Evolutionary conservation across 2,113 vertebrate genomes (phyloP).

Genomic region (Probosciger aterrimus): DNA sequence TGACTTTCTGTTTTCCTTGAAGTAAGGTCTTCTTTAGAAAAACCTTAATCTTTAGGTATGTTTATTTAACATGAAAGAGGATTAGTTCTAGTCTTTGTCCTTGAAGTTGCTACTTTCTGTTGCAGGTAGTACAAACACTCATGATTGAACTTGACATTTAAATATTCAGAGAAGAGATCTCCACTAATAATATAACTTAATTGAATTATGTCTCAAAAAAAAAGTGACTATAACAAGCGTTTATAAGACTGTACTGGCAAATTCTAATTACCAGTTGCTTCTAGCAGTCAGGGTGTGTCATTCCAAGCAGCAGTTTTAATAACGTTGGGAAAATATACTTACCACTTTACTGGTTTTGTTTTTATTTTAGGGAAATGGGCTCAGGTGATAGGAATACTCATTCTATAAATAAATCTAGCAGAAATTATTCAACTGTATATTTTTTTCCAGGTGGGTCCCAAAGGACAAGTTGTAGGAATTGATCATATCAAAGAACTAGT

Average conservation of each 20-base stretch:
- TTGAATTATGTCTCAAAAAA: not conserved
- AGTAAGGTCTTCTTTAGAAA: not conserved
- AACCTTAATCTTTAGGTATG: not conserved
- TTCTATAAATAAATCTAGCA: conserved; percentile 6
- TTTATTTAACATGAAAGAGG: not conserved
- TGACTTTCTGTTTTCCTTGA: not conserved
- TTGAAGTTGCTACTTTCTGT: not conserved
- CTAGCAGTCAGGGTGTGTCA: not conserved
- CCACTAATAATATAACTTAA: not conserved
- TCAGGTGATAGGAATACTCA: conserved; percentile 24
- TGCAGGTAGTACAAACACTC: not conserved
- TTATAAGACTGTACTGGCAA: not conserved
- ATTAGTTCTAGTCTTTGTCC: not conserved
- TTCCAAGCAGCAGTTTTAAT: not conserved
- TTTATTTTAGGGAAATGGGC: conserved; percentile 4
- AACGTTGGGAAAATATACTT: not conserved
- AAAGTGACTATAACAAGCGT: not conserved
- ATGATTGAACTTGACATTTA: not conserved
- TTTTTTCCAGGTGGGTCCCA: conserved; percentile 87
- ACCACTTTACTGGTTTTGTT: not conserved
- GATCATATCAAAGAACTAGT: conserved; percentile 99
- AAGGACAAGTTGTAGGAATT: conserved; percentile 96
- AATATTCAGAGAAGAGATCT: not conserved
- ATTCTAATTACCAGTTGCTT: not conserved
- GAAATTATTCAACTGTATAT: conserved; percentile 56